Evolutionary conservation across 2,113 vertebrate genomes (phyloP), one percentile per base, ranked within the genome.

Genomic region (Regulus satrapa): DNA sequence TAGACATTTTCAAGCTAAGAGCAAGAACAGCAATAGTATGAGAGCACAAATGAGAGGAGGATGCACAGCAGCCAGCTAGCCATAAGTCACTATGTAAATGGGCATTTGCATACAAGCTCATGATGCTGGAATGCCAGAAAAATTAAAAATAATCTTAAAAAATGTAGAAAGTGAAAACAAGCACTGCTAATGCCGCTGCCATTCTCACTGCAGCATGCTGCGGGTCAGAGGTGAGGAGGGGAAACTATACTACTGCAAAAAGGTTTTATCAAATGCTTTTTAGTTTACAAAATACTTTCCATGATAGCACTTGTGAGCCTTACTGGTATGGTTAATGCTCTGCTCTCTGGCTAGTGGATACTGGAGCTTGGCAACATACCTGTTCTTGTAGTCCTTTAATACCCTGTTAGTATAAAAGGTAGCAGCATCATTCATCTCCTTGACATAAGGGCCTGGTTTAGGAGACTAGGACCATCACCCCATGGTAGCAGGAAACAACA

Each of bases 331-430:
- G 43, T 41, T 87, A 88, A 48, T 48, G 29, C 59, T 78, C 64
- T 51, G 13, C 67, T 94, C 56, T 68, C 77, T 71, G 87, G 52
- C 58, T 77, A 48, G 16, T 14, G 14, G 25, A 68, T 58, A 69
- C 84, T 55, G 82, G 81, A 91, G 89, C 86, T 87, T 84, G 62
- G 81, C 58, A 92, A 98, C 98, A 71, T 98, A 99, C 99, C 91
- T 99, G 96, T 99, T 98, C 96, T 99, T 99, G 98, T 99, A 99
- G 97, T 99, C 99, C 97, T 99, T 99, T 86, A 99, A 97, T 61
- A 99, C 99, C 98, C 99, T 98, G 98, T 99, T 99, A 94, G 99
- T 99, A 97, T 99, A 99, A 97, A 99, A 99, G 69, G 98, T 99
- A 91, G 99, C 99, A 14, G 99, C 98, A 72, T 99, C 99, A 28